These are phyloP conservation scores for Pelusios castaneus DNA, from an alignment of 2,113 vertebrate species.

Conservation along the genomic window DNA sequence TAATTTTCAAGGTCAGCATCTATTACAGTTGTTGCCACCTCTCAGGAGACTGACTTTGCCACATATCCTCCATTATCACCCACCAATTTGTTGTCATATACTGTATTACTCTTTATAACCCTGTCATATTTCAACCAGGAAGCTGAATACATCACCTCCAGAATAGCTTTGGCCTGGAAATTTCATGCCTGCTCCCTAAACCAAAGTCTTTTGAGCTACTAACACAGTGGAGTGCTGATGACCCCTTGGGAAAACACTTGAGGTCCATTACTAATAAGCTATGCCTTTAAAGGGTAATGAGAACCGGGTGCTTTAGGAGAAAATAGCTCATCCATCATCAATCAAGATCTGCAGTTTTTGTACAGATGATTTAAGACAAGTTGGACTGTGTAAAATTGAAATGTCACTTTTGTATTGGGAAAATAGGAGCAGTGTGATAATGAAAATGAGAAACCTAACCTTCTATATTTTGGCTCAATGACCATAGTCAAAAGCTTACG, in stretches of 20 bases:
- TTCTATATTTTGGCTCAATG: constrained; percentile 78
- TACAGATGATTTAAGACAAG: constrained; percentile 83
- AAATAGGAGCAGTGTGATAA: constrained; percentile 73
- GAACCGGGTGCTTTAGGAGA: constrained; percentile 74
- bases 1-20: constrained; percentile 31
- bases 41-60: background rate
- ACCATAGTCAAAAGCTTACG: constrained; percentile 75
- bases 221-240: constrained; percentile 68
- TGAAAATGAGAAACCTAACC: constrained; percentile 82
- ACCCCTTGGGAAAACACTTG: constrained; percentile 73
- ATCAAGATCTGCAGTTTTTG: constrained; percentile 81
- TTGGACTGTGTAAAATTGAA: constrained; percentile 82
- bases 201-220: constrained; percentile 61
- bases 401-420: constrained; percentile 83
- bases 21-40: background rate
- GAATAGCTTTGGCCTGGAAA: constrained; percentile 61
- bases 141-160: constrained; percentile 44
- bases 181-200: constrained; percentile 48
- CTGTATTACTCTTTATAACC: background rate
- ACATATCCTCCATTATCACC: background rate
- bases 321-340: constrained; percentile 82
- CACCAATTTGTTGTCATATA: constrained; percentile 19
- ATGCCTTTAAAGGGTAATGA: constrained; percentile 78
- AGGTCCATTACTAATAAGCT: constrained; percentile 78
- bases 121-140: background rate